phyloP scores from a whole-genome alignment of 1,140 invertebrate species.

The Atopsyche davidsoni region DNA sequence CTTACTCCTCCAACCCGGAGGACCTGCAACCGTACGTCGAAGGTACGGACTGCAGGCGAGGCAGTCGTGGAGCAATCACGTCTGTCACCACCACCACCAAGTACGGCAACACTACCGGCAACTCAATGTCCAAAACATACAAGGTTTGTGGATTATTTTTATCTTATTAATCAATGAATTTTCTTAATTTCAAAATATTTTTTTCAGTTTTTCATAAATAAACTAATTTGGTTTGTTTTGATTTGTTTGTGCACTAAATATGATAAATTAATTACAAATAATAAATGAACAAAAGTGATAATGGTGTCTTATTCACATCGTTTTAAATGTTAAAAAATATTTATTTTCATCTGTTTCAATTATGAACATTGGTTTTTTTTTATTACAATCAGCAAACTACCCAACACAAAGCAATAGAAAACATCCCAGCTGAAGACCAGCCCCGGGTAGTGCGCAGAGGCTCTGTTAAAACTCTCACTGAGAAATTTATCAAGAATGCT shows the following conservation, averaged over 20 bases:
- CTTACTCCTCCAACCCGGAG: constrained; percentile 58
- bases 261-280: not conserved
- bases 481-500: constrained; percentile 65
- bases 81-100: constrained; percentile 28
- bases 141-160: too few relatives aligned
- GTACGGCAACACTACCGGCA: constrained; percentile 21
- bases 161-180: too few relatives aligned
- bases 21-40: constrained; percentile 38
- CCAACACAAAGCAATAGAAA: constrained; percentile 23
- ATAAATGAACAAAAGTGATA: not conserved
- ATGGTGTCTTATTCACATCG: not conserved
- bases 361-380: not conserved
- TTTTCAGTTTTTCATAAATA: not conserved
- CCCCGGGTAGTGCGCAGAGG: constrained; percentile 53
- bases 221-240: not conserved
- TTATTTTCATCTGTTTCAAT: constrained; percentile 7
- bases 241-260: not conserved
- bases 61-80: constrained; percentile 28
- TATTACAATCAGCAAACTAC: constrained; percentile 6
- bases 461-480: constrained; percentile 64
- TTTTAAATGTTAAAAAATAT: not conserved
- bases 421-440: constrained; percentile 8
- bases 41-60: constrained; percentile 36
- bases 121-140: constrained; percentile 23
- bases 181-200: not conserved